Conservation (phyloP, 2,797 vertebrate genomes). For the Scolopax bukidnonensis region DNA sequence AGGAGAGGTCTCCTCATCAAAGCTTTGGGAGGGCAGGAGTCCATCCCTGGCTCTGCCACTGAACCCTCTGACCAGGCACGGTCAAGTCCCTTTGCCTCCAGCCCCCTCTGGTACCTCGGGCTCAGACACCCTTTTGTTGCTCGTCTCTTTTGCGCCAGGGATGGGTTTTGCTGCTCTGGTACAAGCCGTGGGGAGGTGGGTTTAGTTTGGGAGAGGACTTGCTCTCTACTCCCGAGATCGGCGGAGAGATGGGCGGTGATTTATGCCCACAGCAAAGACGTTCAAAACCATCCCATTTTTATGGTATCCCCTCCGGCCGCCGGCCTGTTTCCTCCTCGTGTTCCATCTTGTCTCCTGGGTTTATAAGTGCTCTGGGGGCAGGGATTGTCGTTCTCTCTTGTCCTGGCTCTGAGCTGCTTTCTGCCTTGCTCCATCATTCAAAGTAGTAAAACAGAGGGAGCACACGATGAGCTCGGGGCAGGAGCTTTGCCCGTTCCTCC, state of each 20-base stretch:
- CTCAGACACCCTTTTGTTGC: rapidly evolving
- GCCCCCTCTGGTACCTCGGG: neutral
- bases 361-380: neutral
- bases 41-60: neutral
- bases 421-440: neutral
- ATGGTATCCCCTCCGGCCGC: slow-evolving; percentile 31
- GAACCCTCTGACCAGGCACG: neutral
- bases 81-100: neutral
- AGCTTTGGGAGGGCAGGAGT: neutral
- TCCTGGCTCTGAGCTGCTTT: neutral
- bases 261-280: neutral
- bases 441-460: neutral
- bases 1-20: neutral
- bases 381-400: neutral
- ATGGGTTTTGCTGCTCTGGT: neutral
- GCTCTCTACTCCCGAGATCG: neutral
- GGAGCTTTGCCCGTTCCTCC: neutral
- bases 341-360: slow-evolving; percentile 29
- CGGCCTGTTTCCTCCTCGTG: slow-evolving; percentile 47
- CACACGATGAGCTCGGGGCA: rapidly evolving
- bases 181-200: neutral
- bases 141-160: rapidly evolving
- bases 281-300: slow-evolving; percentile 25
- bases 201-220: neutral
- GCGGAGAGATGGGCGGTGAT: neutral